phyloP scores from a whole-genome alignment of 2,888 invertebrate species.

The Phrixothrix hirtus region DNA sequence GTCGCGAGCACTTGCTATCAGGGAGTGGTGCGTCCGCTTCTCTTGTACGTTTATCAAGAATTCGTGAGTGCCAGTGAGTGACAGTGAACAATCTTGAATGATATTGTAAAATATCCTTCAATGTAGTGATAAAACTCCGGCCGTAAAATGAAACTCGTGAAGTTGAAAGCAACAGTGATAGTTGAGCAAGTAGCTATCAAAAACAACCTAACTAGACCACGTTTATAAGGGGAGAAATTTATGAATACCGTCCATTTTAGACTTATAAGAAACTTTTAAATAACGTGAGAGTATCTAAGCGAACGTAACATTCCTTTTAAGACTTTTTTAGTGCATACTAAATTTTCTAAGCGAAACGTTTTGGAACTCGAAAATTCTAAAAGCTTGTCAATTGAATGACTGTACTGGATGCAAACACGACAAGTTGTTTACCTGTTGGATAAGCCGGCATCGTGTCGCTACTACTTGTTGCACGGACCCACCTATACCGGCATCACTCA shows the following conservation, averaged over 20 bases:
- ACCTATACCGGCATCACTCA: constrained; percentile 46
- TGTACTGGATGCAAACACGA: constrained; percentile 33
- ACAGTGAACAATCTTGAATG: constrained; percentile 26
- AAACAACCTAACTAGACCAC: neutral
- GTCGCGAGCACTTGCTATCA: constrained; percentile 51
- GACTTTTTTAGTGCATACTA: neutral
- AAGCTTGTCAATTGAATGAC: constrained; percentile 1
- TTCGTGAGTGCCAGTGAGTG: constrained; percentile 31
- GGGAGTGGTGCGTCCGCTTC: constrained; percentile 52
- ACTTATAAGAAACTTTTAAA: constrained; percentile 18
- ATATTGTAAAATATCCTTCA: constrained; percentile 13
- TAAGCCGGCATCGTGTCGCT: constrained; percentile 45
- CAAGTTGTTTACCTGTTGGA: constrained; percentile 54
- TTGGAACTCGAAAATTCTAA: neutral
- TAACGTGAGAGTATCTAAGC: no score
- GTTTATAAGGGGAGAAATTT: constrained; percentile 1
- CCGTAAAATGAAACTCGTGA: constrained; percentile 11
- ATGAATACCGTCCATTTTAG: constrained; percentile 26
- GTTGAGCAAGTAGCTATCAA: neutral
- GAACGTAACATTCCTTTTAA: no score
- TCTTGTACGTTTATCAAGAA: constrained; percentile 27
- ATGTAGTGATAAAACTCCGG: constrained; percentile 13
- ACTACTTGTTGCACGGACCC: constrained; percentile 55
- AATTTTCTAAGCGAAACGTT: constrained; percentile 1
- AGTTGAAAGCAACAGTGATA: constrained; percentile 2